phyloP scores from a whole-genome alignment of 2,113 vertebrate species.

The Laticauda laticaudata region DNA sequence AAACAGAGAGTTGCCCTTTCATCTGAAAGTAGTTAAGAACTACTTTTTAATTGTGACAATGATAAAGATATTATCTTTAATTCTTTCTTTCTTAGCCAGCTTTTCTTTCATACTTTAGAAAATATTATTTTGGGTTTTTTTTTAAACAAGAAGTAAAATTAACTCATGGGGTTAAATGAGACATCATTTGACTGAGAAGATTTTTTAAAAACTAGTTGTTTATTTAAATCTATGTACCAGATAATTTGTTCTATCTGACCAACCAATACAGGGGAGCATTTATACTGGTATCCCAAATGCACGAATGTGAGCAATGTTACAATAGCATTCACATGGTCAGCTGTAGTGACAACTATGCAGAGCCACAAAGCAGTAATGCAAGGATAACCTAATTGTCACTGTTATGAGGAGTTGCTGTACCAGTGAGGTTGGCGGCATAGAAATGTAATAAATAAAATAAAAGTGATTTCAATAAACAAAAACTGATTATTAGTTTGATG shows the following conservation, averaged over 20 bases:
- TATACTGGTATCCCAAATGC: not conserved
- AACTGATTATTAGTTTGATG: not conserved
- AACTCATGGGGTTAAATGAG: not conserved
- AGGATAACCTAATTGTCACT: not conserved
- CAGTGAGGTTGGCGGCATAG: not conserved
- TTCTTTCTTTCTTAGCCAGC: not conserved
- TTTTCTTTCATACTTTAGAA: not conserved
- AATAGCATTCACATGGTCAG: not conserved
- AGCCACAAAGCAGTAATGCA: not conserved
- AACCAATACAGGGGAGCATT: not conserved
- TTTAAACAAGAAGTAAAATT: not conserved
- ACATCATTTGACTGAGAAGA: not conserved
- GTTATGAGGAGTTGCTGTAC: not conserved
- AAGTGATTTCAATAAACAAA: not conserved
- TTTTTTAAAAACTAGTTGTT: not conserved
- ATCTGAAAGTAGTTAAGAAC: not conserved
- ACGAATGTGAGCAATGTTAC: not conserved
- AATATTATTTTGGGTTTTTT: not conserved
- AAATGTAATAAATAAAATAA: not conserved
- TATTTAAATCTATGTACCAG: not conserved
- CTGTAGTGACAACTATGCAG: not conserved
- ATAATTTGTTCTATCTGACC: not conserved
- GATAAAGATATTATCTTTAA: not conserved
- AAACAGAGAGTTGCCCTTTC: fast-evolving
- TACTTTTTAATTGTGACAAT: not conserved